Base-by-base conservation (phyloP, 1,140 invertebrate species). In the Bacillus rossius region DNA sequence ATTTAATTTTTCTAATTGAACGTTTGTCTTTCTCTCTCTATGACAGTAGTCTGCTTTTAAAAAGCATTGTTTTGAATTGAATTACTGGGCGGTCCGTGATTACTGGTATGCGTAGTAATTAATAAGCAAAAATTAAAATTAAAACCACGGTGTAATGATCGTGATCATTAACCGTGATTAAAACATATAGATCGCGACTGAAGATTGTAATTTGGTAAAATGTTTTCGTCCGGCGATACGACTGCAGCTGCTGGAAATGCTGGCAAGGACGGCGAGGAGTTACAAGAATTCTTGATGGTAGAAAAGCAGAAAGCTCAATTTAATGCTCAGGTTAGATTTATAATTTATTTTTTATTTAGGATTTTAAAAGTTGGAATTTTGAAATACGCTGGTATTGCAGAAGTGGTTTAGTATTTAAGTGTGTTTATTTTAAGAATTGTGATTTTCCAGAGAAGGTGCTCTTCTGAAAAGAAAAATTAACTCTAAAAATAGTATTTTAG, bases 261-360 rank as follows among this genome's bases (percentile, higher is more conserved):
- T 5, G 50, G 54, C 13, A 29, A 50, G 13, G 76, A 73, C 41
- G 86, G 88, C 67, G 76, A 79, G 37, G 89, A 92, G 74, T 72
- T 94, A 23, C 87, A 92, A 75, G 87, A 89, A 66, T 92, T 94
- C 75, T 72, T 94, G 7, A 76, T 88, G 72, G 79, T 84, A n/a
- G 91, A 94, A 73, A 92, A 93, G 68, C 90, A 95, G 72, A 92
- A 89, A 73, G 89, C 89, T 8, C 85, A 90, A 74, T 86, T 94
- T 59, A 88, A 92, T 73, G 85, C 87, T 48, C 88, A 91, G 80
- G 89, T 90, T 5, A 8, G 42, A n/a, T 7, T 19, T 8, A 48
- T 34, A 50, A 23, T 50, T 14, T 19, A 1, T 1, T 48, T 48
- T 48, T 8, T n/a, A n/a, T 40, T 13, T 2, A 59, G 29, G 34